Evolutionary conservation across 1,140 invertebrate species (phyloP).

Genomic region (Calycopis cecrops): DNA sequence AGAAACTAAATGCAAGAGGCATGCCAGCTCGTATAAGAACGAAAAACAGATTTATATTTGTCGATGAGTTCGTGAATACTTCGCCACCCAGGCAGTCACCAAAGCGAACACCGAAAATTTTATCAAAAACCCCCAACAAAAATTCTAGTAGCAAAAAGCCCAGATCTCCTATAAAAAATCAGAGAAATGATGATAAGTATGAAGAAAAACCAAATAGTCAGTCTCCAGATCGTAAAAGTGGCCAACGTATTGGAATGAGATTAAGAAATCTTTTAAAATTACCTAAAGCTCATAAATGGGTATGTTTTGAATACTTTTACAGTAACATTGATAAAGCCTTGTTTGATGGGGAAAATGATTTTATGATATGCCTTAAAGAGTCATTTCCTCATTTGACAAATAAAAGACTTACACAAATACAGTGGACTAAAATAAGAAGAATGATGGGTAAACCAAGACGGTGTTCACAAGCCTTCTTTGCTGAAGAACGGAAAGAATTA

Average conservation of each 20-base stretch:
- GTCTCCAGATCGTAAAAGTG: conserved; percentile 84
- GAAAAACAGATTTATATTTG: conserved; percentile 92
- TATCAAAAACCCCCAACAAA: conserved; percentile 74
- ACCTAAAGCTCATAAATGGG: conserved; percentile 99
- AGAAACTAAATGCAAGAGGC: conserved; percentile 87
- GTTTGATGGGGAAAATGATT: conserved; percentile 98
- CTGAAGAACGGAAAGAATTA: conserved; percentile 93
- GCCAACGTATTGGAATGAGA: conserved; percentile 92
- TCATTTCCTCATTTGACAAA: conserved; percentile 95
- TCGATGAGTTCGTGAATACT: conserved; percentile 91
- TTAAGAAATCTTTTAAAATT: conserved; percentile 97
- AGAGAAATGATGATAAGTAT: conserved; percentile 44
- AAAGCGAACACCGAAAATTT: conserved; percentile 75
- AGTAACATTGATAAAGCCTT: conserved; percentile 97
- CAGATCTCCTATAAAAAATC: conserved; percentile 62
- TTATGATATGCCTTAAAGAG: conserved; percentile 94
- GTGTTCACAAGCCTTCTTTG: conserved; percentile 96
- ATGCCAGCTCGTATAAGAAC: conserved; percentile 93
- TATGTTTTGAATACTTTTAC: conserved; percentile 99
- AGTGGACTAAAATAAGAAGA: conserved; percentile 96
- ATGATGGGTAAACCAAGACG: conserved; percentile 98
- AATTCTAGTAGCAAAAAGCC: conserved; percentile 64
- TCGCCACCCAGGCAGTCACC: conserved; percentile 82
- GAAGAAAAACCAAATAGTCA: conserved; percentile 54
- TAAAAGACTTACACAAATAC: conserved; percentile 88